Conservation (phyloP, 2,888 invertebrate genomes). For the Trisateles emortualis region DNA sequence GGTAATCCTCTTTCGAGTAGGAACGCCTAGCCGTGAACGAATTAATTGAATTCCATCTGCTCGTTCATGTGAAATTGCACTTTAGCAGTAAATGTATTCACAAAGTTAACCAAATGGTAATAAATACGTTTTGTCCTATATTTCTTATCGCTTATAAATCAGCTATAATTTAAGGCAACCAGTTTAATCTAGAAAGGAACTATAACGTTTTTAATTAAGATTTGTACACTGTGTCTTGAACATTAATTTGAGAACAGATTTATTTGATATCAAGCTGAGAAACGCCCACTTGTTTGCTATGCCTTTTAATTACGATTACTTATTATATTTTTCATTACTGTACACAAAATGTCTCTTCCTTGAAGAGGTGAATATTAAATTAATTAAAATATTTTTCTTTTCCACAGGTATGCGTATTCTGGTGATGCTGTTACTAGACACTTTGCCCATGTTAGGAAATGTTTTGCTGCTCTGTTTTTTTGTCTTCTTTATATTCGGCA, state of each 20-base stretch:
- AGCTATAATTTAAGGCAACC: background rate
- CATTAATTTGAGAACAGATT: background rate
- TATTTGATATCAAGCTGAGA: background rate
- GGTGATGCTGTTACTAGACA: slow-evolving; percentile 99
- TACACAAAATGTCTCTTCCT: background rate
- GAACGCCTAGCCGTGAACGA: slow-evolving; percentile 35
- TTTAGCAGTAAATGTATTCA: slow-evolving; percentile 52
- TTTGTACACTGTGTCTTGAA: background rate
- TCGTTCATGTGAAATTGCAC: slow-evolving; percentile 49
- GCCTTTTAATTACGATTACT: background rate
- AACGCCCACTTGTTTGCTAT: background rate
- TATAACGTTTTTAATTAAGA: background rate
- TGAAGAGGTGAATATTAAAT: too few species aligned
- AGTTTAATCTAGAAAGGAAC: background rate
- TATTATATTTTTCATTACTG: background rate
- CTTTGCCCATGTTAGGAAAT: slow-evolving; percentile 99
- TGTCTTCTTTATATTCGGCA: slow-evolving; percentile 99
- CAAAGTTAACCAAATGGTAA: slow-evolving; percentile 44
- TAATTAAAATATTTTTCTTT: slow-evolving; percentile 6
- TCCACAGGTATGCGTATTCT: slow-evolving; percentile 98
- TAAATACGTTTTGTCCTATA: slow-evolving; percentile 1
- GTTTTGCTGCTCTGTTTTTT: slow-evolving; percentile 99
- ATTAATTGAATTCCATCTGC: slow-evolving; percentile 61
- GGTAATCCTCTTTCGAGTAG: slow-evolving; percentile 46
- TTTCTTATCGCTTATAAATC: background rate